Evolutionary conservation across 2,888 invertebrate species (phyloP).

Genomic region (Xestia xanthographa): DNA sequence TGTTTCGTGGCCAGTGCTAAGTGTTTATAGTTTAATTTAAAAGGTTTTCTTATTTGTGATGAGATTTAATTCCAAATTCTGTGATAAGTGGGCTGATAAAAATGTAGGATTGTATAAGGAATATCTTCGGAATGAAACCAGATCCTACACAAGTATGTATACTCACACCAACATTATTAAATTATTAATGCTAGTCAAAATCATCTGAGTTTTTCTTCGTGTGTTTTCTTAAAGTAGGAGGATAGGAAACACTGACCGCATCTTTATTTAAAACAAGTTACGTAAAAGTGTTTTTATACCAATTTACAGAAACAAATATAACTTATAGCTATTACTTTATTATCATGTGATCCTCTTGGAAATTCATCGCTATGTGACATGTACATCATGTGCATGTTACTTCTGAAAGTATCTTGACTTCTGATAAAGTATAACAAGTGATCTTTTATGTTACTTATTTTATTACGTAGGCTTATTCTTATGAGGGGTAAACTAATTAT

Average conservation of each 20-base stretch:
- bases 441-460: not conserved
- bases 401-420: not conserved
- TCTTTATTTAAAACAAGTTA: not conserved
- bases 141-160: constrained; percentile 62
- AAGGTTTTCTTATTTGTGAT: constrained; percentile 51
- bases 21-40: constrained; percentile 39
- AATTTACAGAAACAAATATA: not conserved
- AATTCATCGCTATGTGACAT: not conserved
- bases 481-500: not conserved
- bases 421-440: not conserved
- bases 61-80: constrained; percentile 62
- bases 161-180: not conserved
- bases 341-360: not conserved
- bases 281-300: not conserved
- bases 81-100: constrained; percentile 74
- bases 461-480: not conserved
- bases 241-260: not conserved
- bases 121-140: constrained; percentile 50
- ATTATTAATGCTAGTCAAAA: not conserved
- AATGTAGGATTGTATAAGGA: constrained; percentile 60
- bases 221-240: not conserved
- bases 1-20: constrained; percentile 56
- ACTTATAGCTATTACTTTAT: not conserved
- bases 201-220: not conserved
- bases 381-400: not conserved